phyloP scores from a whole-genome alignment of 2,113 vertebrate genomes.

The Globicephala melas region DNA sequence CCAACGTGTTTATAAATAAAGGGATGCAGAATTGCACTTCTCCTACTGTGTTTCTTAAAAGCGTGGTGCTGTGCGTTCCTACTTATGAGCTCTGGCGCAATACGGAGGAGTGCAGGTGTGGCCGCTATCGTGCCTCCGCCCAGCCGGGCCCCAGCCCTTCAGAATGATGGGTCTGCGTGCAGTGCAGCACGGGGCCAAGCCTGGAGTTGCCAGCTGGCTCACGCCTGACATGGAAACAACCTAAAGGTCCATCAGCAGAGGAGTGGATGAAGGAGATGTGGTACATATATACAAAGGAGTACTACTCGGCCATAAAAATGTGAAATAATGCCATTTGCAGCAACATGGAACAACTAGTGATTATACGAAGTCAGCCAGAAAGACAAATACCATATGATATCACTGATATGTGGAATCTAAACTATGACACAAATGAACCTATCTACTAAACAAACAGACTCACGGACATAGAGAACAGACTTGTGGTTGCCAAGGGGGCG shows the following conservation, averaged over 20 bases:
- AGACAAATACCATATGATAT: neutral
- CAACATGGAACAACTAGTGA: neutral
- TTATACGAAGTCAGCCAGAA: neutral
- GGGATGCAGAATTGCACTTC: conserved; percentile 70
- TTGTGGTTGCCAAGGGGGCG: neutral
- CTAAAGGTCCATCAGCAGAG: neutral
- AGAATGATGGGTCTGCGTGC: neutral
- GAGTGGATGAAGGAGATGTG: neutral
- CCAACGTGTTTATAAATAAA: conserved; percentile 67
- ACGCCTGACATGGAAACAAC: neutral
- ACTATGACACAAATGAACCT: too few relatives aligned
- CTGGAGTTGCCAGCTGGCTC: neutral
- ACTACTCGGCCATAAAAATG: neutral
- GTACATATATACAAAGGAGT: neutral
- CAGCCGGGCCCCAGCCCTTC: neutral
- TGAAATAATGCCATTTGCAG: neutral
- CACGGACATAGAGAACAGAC: neutral
- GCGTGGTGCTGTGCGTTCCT: conserved; percentile 49
- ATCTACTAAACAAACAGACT: too few relatives aligned
- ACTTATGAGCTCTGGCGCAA: conserved; percentile 51
- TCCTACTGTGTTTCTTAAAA: conserved; percentile 60
- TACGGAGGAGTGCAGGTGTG: conserved; percentile 46
- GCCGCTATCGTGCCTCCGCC: conserved; percentile 6
- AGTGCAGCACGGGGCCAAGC: neutral
- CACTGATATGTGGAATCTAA: neutral